A percentile compares a stretch with the other conserved stretches of the same genome.
Conservation (phyloP, 2,113 vertebrate species). For the Sander lucioperca region DNA sequence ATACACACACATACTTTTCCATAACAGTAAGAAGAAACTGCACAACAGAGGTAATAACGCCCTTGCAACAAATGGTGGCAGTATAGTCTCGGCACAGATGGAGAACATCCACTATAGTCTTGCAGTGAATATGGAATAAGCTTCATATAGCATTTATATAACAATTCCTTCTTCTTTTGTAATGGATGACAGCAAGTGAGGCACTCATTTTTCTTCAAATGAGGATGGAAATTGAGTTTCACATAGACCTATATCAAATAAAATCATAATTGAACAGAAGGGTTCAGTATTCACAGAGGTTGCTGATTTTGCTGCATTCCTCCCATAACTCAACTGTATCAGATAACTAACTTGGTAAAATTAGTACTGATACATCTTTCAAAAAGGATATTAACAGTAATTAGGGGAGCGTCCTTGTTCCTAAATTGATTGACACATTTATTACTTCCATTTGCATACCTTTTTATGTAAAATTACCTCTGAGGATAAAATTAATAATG, state of each 20-base stretch:
- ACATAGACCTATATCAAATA: neutral
- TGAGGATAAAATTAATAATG: neutral
- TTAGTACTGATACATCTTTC: neutral
- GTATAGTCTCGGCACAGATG: conserved; percentile 49
- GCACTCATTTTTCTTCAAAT: conserved; percentile 26
- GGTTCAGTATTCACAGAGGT: neutral
- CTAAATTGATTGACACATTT: neutral
- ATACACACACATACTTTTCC: too few species aligned
- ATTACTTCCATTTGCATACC: neutral
- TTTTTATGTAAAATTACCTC: neutral
- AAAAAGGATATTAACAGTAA: neutral
- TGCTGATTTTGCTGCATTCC: conserved; percentile 12
- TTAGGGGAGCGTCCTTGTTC: neutral
- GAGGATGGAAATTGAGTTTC: conserved; percentile 26
- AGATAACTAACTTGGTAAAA: neutral
- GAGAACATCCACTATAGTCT: conserved; percentile 8
- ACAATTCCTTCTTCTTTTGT: conserved; percentile 19
- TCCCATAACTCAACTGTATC: neutral
- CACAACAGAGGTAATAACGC: conserved; percentile 55
- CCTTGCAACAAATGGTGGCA: conserved; percentile 71
- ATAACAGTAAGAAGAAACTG: neutral
- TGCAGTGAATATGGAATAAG: conserved; percentile 28
- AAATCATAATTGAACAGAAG: neutral
- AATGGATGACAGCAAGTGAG: conserved; percentile 10
- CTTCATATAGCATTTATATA: conserved; percentile 15